Evolutionary conservation across 2,888 invertebrate genomes (phyloP).

Genomic region (Punctoribates punctum): DNA sequence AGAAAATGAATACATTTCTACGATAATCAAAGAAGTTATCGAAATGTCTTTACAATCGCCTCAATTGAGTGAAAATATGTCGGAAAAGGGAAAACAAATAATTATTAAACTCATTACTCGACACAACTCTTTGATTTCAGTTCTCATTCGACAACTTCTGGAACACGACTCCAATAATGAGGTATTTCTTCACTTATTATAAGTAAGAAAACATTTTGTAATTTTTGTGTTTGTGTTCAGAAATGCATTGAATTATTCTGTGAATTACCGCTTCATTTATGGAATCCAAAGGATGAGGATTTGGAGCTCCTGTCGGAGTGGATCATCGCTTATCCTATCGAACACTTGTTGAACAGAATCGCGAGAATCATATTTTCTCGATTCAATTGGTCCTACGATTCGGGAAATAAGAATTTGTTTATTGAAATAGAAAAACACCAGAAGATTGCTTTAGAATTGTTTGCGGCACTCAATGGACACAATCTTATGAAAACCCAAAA

Average conservation of each 20-base stretch:
- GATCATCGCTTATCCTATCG: conserved; percentile 32
- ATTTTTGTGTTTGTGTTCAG: not conserved
- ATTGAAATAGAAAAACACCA: conserved; percentile 32
- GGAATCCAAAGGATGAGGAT: conserved; percentile 39
- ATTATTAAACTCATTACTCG: conserved; percentile 28
- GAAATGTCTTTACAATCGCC: conserved; percentile 38
- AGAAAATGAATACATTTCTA: conserved; percentile 41
- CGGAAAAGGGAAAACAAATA: conserved; percentile 24
- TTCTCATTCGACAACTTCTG: conserved; percentile 38
- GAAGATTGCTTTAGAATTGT: conserved; percentile 37
- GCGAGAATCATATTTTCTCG: conserved; percentile 42
- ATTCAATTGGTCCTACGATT: conserved; percentile 38
- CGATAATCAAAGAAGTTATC: conserved; percentile 40
- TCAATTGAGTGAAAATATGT: conserved; percentile 38
- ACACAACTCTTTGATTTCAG: conserved; percentile 41
- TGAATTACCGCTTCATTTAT: conserved; percentile 33
- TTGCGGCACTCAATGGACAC: conserved; percentile 33
- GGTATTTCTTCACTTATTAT: not conserved
- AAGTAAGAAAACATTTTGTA: not conserved
- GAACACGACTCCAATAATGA: conserved; percentile 34
- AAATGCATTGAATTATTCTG: conserved; percentile 41
- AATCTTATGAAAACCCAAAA: not conserved
- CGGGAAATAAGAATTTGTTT: conserved; percentile 3
- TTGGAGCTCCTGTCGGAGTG: conserved; percentile 40
- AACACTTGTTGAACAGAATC: conserved; percentile 39